Evolutionary conservation across 2,888 invertebrate genomes (phyloP).

Genomic region (Tiliacea citrago): DNA sequence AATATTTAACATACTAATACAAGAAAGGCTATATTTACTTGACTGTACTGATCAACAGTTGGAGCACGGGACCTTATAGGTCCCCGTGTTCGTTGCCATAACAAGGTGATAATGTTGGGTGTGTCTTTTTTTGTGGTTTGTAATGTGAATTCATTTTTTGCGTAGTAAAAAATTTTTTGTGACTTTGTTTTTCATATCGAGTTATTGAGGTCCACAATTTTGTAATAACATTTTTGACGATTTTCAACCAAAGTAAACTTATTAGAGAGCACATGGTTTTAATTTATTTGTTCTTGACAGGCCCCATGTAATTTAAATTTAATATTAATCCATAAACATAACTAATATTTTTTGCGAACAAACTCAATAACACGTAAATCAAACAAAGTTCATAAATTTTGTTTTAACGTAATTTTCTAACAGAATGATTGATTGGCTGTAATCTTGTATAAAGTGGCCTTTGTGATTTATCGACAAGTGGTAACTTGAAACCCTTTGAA

Average conservation of each 20-base stretch:
- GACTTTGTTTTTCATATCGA: not conserved
- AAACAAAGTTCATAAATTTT: slow-evolving; percentile 43
- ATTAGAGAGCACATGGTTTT: not conserved
- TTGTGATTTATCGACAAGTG: slow-evolving; percentile 66
- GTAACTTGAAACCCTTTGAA: slow-evolving; percentile 67
- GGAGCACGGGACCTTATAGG: no score
- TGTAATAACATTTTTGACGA: not conserved
- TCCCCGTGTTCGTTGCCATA: not conserved
- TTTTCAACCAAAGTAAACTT: not conserved
- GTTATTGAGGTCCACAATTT: not conserved
- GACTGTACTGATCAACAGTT: no score
- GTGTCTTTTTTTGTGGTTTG: not conserved
- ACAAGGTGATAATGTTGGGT: not conserved
- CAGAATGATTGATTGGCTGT: slow-evolving; percentile 65
- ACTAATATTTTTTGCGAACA: slow-evolving; percentile 11
- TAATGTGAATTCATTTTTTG: not conserved
- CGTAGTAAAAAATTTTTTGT: not conserved
- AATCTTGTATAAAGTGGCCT: slow-evolving; percentile 55
- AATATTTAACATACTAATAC: slow-evolving; percentile 12
- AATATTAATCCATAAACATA: slow-evolving; percentile 11
- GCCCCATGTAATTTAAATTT: slow-evolving; percentile 8
- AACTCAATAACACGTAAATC: slow-evolving; percentile 42
- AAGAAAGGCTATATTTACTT: no score
- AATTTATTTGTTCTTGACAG: not conserved
- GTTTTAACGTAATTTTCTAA: slow-evolving; percentile 47